Evolutionary conservation across 2,888 invertebrate species (phyloP), one percentile per base, ranked within the genome.

Genomic region (Plebejus argus): DNA sequence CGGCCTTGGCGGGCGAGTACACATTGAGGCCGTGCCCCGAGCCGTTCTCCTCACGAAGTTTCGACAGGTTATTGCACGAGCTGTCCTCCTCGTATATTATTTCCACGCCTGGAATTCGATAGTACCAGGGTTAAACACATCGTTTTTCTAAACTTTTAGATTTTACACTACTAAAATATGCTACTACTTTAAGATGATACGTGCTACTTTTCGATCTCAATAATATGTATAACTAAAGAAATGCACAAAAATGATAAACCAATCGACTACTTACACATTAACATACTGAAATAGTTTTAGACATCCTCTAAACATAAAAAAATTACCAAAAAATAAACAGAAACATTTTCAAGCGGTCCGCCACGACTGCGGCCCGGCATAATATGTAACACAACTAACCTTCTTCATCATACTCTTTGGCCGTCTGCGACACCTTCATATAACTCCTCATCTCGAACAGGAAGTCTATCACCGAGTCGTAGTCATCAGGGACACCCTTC

Each of bases 401-500:
- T 84, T 94, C 94, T 82, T 94, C 94, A 80, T 94, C 94, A 84
- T 90, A 94, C 81, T 94, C 94, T 85, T 94, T 94, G 80, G 93
- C 93, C 56, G 91, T 89, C 85, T 94, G 94, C 79, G 94, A 89
- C 39, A 92, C 86, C 84, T 94, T 94, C 91, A 94, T 93, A 76
- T 91, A 93, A 76, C 89, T 93, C 86, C 98, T 95, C 80, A 98
- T 97, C 90, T 98, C 98, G 23, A 97, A 95, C 70, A 99, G 94
- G 91, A 98, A 98, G 77, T 98, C 97, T 75, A 98, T 97, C 74
- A 99, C 94, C 0, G 97, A 97, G 76, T 97, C 96, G 76, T 96
- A 96, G 84, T 98, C 98, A 8, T 95, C 95, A 1, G 98, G 98
- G 0, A 97, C 97, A 0, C 98, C 98, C 80, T 96, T 96, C n/a